A percentile compares a stretch with the other conserved stretches of the same genome.
Evolutionary conservation across 53 echinoderm and acorn worm species (phyloP).

Genomic region (Patiria pectinifera): DNA sequence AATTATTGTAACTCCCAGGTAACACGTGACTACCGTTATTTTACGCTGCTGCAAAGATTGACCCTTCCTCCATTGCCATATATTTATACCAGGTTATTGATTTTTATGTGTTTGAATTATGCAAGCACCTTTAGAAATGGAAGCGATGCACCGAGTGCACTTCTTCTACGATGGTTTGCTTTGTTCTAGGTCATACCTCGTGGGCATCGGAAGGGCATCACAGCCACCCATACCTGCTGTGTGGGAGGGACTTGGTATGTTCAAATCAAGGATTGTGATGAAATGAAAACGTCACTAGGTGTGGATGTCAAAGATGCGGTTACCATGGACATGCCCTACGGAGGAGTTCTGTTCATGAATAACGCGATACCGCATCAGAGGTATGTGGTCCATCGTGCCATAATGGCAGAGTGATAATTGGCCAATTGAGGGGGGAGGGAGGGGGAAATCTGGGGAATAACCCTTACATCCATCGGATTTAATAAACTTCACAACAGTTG

Average conservation of each 20-base stretch:
- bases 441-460: too few relatives aligned
- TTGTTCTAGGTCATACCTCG: constrained; percentile 68
- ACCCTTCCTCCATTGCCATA: too few relatives aligned
- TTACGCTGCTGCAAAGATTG: too few relatives aligned
- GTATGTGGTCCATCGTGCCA: constrained; percentile 11
- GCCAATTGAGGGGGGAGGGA: too few relatives aligned
- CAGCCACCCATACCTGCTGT: constrained; percentile 75
- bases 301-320: constrained; percentile 78
- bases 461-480: too few relatives aligned
- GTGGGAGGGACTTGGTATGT: constrained; percentile 88
- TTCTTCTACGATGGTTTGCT: neutral
- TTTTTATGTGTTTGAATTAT: too few relatives aligned
- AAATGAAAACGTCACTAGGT: constrained; percentile 74
- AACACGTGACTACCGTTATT: too few relatives aligned
- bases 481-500: too few relatives aligned
- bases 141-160: neutral
- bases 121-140: too few relatives aligned
- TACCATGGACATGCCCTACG: constrained; percentile 78
- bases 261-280: constrained; percentile 62
- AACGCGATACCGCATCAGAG: constrained; percentile 83
- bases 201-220: constrained; percentile 73
- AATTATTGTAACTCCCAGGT: too few relatives aligned
- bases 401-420: too few relatives aligned
- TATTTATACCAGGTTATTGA: too few relatives aligned
- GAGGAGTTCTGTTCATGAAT: constrained; percentile 78